phyloP scores from a whole-genome alignment of 2,797 vertebrate species.

The Hoplostethus mediterraneus region DNA sequence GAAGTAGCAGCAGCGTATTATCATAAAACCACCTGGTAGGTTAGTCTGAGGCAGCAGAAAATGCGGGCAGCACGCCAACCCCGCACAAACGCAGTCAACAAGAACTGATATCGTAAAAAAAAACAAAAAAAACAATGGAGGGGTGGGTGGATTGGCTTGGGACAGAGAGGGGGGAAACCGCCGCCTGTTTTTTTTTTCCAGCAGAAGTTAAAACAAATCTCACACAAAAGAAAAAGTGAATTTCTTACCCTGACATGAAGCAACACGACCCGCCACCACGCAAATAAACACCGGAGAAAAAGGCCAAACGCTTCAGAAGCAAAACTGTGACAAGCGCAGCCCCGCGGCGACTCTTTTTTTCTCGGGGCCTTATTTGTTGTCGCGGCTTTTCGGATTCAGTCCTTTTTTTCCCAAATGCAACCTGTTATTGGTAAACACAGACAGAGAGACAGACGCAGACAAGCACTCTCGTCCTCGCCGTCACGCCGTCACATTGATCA shows the following conservation, averaged over 20 bases:
- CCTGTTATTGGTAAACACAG: constrained; percentile 29
- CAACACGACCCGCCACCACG: too few species aligned
- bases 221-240: too few species aligned
- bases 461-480: constrained; percentile 8
- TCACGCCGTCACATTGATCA: background rate
- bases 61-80: background rate
- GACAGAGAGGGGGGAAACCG: too few species aligned
- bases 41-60: constrained; percentile 20
- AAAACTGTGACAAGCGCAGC: constrained; percentile 28
- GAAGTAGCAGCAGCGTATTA: background rate
- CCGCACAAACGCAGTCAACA: too few species aligned
- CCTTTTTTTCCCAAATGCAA: constrained; percentile 29
- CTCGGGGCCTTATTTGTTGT: background rate
- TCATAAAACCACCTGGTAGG: constrained; percentile 30
- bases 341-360: too few species aligned
- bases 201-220: too few species aligned
- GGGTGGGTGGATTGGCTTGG: too few species aligned
- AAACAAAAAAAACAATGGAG: too few species aligned
- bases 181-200: too few species aligned
- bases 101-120: too few species aligned
- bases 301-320: background rate
- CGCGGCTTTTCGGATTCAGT: constrained; percentile 1
- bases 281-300: too few species aligned
- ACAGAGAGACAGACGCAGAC: constrained; percentile 2
- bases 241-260: too few species aligned